A percentile compares a stretch with the other conserved stretches of the same genome.
phyloP scores from a whole-genome alignment of 2,113 vertebrate genomes.

The Nibea albiflora region DNA sequence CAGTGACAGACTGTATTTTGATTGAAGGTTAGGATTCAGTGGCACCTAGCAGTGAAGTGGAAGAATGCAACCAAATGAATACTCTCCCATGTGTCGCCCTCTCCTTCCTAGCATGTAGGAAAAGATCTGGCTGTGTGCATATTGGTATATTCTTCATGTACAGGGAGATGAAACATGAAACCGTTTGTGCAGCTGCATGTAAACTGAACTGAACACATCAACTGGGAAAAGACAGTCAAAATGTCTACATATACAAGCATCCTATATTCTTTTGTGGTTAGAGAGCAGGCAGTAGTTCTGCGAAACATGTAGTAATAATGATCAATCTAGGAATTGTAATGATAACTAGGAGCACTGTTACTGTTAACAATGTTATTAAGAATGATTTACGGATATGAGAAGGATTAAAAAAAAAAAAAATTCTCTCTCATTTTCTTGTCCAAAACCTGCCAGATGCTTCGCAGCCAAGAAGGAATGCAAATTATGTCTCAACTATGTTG shows the following conservation, averaged over 20 bases:
- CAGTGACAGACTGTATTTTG: neutral
- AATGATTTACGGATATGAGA: neutral
- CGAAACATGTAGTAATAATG: neutral
- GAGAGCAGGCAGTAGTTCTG: neutral
- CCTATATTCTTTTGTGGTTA: neutral
- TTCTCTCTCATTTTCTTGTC: too few relatives aligned
- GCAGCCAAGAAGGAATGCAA: slow-evolving; percentile 11
- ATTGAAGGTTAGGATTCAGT: neutral
- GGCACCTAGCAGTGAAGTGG: too few relatives aligned
- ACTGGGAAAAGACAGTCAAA: too few relatives aligned
- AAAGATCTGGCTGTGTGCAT: too few relatives aligned
- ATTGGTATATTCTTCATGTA: too few relatives aligned
- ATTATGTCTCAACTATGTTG: slow-evolving; percentile 12
- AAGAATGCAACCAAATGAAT: too few relatives aligned
- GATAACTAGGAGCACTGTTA: neutral
- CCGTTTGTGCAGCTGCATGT: too few relatives aligned
- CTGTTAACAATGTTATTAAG: neutral
- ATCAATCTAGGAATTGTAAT: neutral
- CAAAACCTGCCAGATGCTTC: slow-evolving; percentile 18
- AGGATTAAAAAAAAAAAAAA: neutral
- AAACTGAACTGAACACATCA: too few relatives aligned
- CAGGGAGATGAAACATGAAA: too few relatives aligned
- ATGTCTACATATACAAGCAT: neutral
- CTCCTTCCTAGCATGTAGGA: too few relatives aligned
- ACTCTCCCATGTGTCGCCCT: too few relatives aligned